Evolutionary conservation across 2,113 vertebrate genomes (phyloP).

Genomic region (Stegostoma tigrinum): DNA sequence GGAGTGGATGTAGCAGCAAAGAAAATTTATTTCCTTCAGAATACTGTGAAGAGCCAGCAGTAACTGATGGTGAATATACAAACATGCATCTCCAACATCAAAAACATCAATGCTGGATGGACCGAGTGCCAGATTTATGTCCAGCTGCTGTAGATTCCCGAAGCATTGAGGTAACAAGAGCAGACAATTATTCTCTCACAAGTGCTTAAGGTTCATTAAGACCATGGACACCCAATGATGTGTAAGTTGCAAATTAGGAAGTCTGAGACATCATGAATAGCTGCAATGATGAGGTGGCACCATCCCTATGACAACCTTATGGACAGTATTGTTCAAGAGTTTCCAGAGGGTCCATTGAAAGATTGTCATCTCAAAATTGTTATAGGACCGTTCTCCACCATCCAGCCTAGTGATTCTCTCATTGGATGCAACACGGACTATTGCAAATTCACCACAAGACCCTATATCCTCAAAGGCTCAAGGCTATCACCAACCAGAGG

Average conservation of each 20-base stretch:
- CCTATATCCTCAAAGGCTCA: too few species aligned
- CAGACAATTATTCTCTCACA: not conserved
- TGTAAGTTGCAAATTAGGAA: not conserved
- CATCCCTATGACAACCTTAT: too few species aligned
- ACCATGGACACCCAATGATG: not conserved
- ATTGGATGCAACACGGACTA: too few species aligned
- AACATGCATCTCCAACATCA: not conserved
- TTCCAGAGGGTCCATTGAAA: too few species aligned
- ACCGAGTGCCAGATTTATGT: not conserved
- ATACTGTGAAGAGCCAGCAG: not conserved
- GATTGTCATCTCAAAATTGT: too few species aligned
- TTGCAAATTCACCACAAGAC: too few species aligned
- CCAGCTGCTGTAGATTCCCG: not conserved
- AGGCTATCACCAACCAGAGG: too few species aligned
- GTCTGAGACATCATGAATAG: too few species aligned
- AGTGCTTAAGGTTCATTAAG: not conserved
- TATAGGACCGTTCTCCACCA: too few species aligned
- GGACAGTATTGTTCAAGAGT: too few species aligned
- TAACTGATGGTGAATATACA: not conserved
- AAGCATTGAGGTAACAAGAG: not conserved
- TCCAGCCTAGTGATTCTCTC: too few species aligned
- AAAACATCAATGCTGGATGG: not conserved
- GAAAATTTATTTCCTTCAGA: not conserved
- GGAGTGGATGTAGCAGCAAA: not conserved
- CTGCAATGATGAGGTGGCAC: too few species aligned